A percentile compares a stretch with the other conserved stretches of the same genome.
These are phyloP conservation scores for Melanotus villosus DNA, from an alignment of 2,888 invertebrate genomes.

Conservation along the genomic window DNA sequence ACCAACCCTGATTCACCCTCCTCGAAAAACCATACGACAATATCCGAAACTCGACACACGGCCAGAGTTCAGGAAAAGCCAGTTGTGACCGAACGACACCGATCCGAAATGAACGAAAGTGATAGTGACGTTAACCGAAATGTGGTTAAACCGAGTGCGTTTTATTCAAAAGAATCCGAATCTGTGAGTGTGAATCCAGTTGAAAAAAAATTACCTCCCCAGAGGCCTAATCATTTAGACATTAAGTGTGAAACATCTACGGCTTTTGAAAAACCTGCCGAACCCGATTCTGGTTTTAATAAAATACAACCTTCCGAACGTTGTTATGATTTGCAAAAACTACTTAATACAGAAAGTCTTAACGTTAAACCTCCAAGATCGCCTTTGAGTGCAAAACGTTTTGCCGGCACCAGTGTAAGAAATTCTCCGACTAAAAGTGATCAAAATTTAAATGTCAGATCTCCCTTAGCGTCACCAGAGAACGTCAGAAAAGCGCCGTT, in stretches of 20 bases:
- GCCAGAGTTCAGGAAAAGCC: conserved; percentile 15
- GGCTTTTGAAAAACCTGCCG: conserved; percentile 2
- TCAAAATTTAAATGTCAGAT: conserved; percentile 36
- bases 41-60: conserved; percentile 20
- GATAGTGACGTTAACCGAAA: conserved; percentile 57
- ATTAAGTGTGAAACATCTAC: conserved; percentile 44
- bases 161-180: conserved; percentile 47
- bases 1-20: neutral
- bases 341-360: conserved; percentile 59
- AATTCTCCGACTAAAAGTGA: conserved; percentile 49
- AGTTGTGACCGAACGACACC: conserved; percentile 46
- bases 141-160: conserved; percentile 51
- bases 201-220: conserved; percentile 36
- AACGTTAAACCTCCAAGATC: conserved; percentile 64
- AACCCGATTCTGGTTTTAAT: conserved; percentile 47
- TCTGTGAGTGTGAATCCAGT: conserved; percentile 40
- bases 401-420: conserved; percentile 46
- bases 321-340: conserved; percentile 62
- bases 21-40: neutral
- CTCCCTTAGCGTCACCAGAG: conserved; percentile 44
- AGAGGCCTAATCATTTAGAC: conserved; percentile 60
- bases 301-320: conserved; percentile 62
- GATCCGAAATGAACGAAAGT: conserved; percentile 62
- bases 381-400: conserved; percentile 60
- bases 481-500: conserved; percentile 17